Evolutionary conservation across 92 coral and sea anemone genomes (phyloP).

Genomic region (Parazoanthus darwini): DNA sequence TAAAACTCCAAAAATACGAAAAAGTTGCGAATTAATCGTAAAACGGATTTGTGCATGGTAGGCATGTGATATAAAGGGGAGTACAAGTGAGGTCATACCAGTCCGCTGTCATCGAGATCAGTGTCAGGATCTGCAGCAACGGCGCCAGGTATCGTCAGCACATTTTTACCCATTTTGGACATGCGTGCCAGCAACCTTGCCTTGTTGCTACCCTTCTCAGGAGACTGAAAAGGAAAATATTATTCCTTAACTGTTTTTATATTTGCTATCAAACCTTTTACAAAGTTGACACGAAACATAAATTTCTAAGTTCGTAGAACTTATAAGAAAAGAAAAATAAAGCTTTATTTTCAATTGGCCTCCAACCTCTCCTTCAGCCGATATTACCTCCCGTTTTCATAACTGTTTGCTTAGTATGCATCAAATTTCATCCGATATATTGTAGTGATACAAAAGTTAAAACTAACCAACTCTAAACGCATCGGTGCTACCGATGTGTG

Average conservation of each 20-base stretch:
- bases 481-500: too few species aligned
- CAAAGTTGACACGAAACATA: neutral
- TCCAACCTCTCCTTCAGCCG: neutral
- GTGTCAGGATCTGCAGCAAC: constrained; percentile 72
- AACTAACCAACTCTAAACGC: too few species aligned
- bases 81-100: neutral
- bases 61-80: neutral
- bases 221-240: constrained; percentile 68
- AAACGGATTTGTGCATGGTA: too few species aligned
- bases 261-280: neutral
- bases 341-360: neutral
- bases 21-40: too few species aligned
- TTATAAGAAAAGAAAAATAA: too few species aligned
- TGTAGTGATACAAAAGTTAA: too few species aligned
- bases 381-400: neutral
- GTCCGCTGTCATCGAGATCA: constrained; percentile 52
- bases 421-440: too few species aligned
- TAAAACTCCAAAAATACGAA: too few species aligned
- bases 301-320: neutral
- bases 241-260: neutral
- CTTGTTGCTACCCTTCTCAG: constrained; percentile 88
- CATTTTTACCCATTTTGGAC: constrained; percentile 99
- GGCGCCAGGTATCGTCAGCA: constrained; percentile 86
- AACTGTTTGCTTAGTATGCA: neutral
- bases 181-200: constrained; percentile 93